These are phyloP conservation scores for Drosophila yakuba DNA, from an alignment of 1,140 invertebrate species.

Conservation along the genomic window DNA sequence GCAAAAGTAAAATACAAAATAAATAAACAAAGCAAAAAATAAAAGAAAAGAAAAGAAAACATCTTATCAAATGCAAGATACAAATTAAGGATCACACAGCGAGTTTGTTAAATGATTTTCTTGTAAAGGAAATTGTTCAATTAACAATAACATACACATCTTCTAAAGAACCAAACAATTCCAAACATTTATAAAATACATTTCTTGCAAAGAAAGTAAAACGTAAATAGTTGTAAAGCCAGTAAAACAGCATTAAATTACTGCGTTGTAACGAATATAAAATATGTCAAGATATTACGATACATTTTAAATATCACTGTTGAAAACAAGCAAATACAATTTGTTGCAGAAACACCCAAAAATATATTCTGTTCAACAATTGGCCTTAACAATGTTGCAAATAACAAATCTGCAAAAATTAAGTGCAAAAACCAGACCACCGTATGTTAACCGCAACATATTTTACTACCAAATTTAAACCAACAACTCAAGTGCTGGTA, in stretches of 20 bases:
- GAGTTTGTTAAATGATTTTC: slow-evolving; percentile 26
- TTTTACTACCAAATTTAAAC: slow-evolving; percentile 42
- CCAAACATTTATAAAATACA: slow-evolving; percentile 26
- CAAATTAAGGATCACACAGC: slow-evolving; percentile 18
- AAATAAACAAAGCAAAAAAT: slow-evolving; percentile 9
- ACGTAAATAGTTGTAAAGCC: slow-evolving; percentile 13
- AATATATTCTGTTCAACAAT: slow-evolving; percentile 27
- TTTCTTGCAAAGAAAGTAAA: slow-evolving; percentile 46
- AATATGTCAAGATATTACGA: slow-evolving; percentile 39
- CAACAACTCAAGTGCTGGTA: slow-evolving; percentile 3
- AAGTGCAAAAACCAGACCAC: slow-evolving; percentile 71
- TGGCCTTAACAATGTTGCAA: slow-evolving; percentile 65
- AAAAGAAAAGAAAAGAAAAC: background rate
- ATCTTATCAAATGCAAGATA: slow-evolving; percentile 22
- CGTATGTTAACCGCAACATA: slow-evolving; percentile 48
- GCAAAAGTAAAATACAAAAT: background rate
- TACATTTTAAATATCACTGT: slow-evolving; percentile 24
- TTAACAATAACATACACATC: slow-evolving; percentile 26
- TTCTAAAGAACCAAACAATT: slow-evolving; percentile 36
- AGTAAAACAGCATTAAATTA: slow-evolving; percentile 7
- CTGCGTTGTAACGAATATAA: slow-evolving; percentile 15
- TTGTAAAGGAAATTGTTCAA: slow-evolving; percentile 22
- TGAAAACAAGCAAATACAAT: background rate
- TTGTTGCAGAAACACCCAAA: slow-evolving; percentile 1
- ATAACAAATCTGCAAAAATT: slow-evolving; percentile 52